phyloP scores from a whole-genome alignment of 2,888 invertebrate genomes.

The Eupithecia exiguata region DNA sequence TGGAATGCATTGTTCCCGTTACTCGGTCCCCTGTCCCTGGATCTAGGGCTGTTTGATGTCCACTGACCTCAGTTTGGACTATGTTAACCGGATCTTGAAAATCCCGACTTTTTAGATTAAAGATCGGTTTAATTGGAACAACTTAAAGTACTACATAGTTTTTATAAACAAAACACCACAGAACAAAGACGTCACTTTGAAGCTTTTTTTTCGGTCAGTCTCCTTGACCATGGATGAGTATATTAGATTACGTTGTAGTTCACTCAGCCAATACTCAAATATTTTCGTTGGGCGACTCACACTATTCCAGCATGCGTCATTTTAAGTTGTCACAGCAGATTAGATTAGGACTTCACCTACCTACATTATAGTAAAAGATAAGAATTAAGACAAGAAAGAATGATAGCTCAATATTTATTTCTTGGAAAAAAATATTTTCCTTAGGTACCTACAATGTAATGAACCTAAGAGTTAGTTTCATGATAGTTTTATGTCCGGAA shows the following conservation, averaged over 20 bases:
- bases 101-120: background rate
- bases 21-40: conserved; percentile 64
- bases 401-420: background rate
- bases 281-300: conserved; percentile 61
- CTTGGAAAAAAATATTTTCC: background rate
- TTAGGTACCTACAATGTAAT: no score
- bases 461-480: background rate
- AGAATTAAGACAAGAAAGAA: conserved; percentile 29
- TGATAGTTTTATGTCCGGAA: background rate
- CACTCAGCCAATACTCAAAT: background rate
- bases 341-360: conserved; percentile 33
- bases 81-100: background rate
- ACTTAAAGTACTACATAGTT: no score
- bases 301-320: conserved; percentile 57
- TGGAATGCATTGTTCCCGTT: conserved; percentile 80
- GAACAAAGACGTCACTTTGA: no score
- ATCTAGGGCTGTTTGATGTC: conserved; percentile 55
- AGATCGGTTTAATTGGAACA: background rate
- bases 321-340: conserved; percentile 35
- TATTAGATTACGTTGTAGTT: no score
- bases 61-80: conserved; percentile 1
- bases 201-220: no score
- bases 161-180: no score
- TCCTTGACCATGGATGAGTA: no score
- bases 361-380: conserved; percentile 29